These are phyloP conservation scores for Lepidonotus clava DNA, from an alignment of 2,888 invertebrate species.

Conservation along the genomic window DNA sequence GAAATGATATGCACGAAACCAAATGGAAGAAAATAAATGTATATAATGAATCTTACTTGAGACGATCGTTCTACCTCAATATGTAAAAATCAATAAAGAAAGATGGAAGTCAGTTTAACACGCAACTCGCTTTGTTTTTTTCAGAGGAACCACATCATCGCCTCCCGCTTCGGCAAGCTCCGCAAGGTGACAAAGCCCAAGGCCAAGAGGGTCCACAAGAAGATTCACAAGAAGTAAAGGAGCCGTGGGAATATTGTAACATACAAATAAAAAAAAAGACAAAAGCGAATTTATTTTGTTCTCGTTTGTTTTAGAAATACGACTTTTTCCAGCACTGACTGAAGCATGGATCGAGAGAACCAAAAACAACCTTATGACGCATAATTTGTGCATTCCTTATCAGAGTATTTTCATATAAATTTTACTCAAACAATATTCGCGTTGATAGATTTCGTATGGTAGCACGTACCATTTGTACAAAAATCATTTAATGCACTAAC, in stretches of 20 bases:
- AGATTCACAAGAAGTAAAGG: constrained; percentile 61
- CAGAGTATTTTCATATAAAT: no score
- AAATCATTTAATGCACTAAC: no score
- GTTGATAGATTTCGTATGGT: no score
- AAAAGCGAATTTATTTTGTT: no score
- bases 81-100: not conserved
- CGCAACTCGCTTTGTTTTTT: constrained; percentile 55
- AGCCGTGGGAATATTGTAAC: not conserved
- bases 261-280: not conserved
- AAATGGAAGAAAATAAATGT: not conserved
- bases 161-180: constrained; percentile 69
- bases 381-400: no score
- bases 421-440: no score
- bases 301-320: no score
- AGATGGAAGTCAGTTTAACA: constrained; percentile 74
- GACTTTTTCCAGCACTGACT: no score
- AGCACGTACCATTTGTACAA: no score
- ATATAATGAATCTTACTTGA: not conserved
- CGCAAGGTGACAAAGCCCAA: constrained; percentile 71
- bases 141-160: constrained; percentile 18
- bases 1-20: not conserved
- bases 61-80: not conserved
- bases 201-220: constrained; percentile 68
- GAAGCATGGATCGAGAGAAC: no score
- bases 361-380: no score